Evolutionary conservation across 2,888 invertebrate genomes (phyloP).

Genomic region (Scotopteryx bipunctaria): DNA sequence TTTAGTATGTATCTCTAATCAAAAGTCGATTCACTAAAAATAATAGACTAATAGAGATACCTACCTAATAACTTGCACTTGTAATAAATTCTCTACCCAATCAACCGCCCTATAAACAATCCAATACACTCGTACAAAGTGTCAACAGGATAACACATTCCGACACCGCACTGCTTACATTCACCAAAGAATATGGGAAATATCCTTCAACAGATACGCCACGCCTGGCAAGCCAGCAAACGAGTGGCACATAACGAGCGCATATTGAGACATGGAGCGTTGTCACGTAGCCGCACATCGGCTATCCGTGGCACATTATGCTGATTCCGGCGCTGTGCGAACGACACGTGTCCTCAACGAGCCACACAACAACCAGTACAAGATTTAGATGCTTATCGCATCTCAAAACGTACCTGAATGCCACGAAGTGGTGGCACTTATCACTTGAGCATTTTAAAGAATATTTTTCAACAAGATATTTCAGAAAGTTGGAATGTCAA

Average conservation of each 20-base stretch:
- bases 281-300: constrained; percentile 61
- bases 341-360: constrained; percentile 27
- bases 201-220: constrained; percentile 25
- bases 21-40: background rate
- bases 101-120: constrained; percentile 17
- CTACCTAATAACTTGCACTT: background rate
- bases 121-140: constrained; percentile 13
- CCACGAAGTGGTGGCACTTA: constrained; percentile 19
- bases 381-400: constrained; percentile 30
- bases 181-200: constrained; percentile 23
- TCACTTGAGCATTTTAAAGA: constrained; percentile 17
- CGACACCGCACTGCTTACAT: constrained; percentile 27
- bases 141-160: constrained; percentile 28
- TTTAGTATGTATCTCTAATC: too few species aligned
- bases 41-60: background rate
- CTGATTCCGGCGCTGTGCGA: constrained; percentile 50
- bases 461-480: constrained; percentile 8
- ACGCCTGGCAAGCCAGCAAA: constrained; percentile 23
- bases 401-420: constrained; percentile 22
- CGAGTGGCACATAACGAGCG: constrained; percentile 46
- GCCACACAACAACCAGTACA: constrained; percentile 25
- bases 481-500: constrained; percentile 5
- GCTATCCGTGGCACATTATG: constrained; percentile 63
- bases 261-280: constrained; percentile 56
- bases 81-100: constrained; percentile 9